Base-by-base conservation (phyloP, 2,797 vertebrate species). In the Salarias fasciatus region DNA sequence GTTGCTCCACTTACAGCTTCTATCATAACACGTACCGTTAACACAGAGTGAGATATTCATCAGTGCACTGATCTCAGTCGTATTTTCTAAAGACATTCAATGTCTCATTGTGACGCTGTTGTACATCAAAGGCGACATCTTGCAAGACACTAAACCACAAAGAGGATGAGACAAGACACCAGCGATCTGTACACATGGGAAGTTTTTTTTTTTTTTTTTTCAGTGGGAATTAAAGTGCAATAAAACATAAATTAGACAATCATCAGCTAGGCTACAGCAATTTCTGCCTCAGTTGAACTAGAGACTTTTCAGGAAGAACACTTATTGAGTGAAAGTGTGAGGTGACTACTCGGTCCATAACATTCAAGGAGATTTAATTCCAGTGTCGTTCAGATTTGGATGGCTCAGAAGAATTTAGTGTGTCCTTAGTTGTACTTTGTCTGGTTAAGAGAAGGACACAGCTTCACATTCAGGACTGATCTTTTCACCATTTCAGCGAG, bases 401-500 rank as follows among this genome's bases (percentile, higher is more conserved):
- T 77, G 86, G 89, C 90, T 92, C 91, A 91, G 88, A 79, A 70
- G 69, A 58, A 79, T 58, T 71, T 35, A 48, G 72, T 58, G 18
- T 48, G 73, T 88, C 73, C 71, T 71, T 63, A 57, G 53, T 33
- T 69, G 72, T 53, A 55, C 67, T 66, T 45, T 49, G 67, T 86
- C 63, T 69, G 69, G 79, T 72, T 58, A 62, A 28, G 62, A 60
- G 38, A 77, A 66, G 63, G 72, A 75, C 68, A 43, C 56, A 46
- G 72, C 66, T 83, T 88, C 83, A 88, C 82, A 86, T 90, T 88
- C 87, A 77, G 59, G 47, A 68, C 52, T 4, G 46, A 53, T 77
- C 50, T 40, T 35, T 52, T 7, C 6, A 24, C 15, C 69, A 70
- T 59, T 58, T 95, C 91, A 98, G 82, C 96, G 96, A 79, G 97